These are phyloP conservation scores for Hydrotaea cyrtoneurina DNA, from an alignment of 2,888 invertebrate species.

Conservation along the genomic window DNA sequence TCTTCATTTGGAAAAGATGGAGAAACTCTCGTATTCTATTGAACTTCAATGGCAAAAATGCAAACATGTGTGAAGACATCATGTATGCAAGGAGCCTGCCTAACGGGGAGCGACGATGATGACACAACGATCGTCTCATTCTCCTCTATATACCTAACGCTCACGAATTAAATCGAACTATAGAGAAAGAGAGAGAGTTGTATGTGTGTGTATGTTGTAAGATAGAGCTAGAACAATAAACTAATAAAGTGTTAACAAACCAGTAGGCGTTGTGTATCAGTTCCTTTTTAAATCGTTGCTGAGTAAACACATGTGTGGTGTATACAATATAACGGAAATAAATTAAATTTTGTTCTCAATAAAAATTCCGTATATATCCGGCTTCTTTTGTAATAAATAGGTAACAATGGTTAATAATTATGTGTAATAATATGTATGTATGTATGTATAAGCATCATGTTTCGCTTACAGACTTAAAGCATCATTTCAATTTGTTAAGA, in stretches of 20 bases:
- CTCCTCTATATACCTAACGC: no score
- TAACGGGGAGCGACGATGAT: no score
- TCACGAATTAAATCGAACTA: not conserved
- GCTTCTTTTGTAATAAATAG: slow-evolving; percentile 26
- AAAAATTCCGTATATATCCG: not conserved
- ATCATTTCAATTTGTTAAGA: slow-evolving; percentile 35
- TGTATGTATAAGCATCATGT: slow-evolving; percentile 30
- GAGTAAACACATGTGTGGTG: slow-evolving; percentile 26
- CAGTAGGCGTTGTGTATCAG: not conserved
- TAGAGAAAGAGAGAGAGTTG: not conserved
- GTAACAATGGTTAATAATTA: slow-evolving; percentile 24
- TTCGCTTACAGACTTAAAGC: slow-evolving; percentile 42
- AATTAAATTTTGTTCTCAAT: slow-evolving; percentile 32
- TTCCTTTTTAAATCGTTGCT: not conserved
- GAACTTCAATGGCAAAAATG: slow-evolving; percentile 4
- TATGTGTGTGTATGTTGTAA: not conserved
- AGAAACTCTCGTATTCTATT: slow-evolving; percentile 37
- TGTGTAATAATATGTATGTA: not conserved
- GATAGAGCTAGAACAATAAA: not conserved
- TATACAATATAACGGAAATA: not conserved
- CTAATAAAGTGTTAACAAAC: not conserved
- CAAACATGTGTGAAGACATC: slow-evolving; percentile 24
- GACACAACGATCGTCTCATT: no score
- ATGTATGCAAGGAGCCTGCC: not conserved
- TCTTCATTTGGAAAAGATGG: slow-evolving; percentile 11